A percentile compares a stretch with the other conserved stretches of the same genome.
phyloP scores from a whole-genome alignment of 2,888 invertebrate genomes.

The Melinaea marsaeus region DNA sequence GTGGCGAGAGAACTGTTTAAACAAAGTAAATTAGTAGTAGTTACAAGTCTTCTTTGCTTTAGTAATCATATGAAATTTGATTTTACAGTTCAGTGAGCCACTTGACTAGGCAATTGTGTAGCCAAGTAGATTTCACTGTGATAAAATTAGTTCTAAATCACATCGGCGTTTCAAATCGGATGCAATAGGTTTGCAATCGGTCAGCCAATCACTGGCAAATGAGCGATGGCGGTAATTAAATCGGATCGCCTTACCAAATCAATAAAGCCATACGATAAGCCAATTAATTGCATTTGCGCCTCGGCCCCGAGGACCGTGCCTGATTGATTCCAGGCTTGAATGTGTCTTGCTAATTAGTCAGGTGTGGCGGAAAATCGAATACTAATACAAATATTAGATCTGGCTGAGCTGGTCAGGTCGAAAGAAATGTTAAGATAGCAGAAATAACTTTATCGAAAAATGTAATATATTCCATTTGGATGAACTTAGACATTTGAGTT shows the following conservation, averaged over 20 bases:
- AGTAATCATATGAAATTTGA: too few relatives aligned
- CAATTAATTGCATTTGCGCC: slow-evolving; percentile 72
- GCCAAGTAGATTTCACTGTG: background rate
- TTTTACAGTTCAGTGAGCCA: too few relatives aligned
- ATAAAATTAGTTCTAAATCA: slow-evolving; percentile 18
- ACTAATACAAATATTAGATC: slow-evolving; percentile 6
- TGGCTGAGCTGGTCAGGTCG: background rate
- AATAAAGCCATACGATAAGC: slow-evolving; percentile 72
- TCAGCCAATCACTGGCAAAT: slow-evolving; percentile 69
- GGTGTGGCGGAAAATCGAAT: slow-evolving; percentile 16
- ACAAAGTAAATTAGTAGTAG: background rate
- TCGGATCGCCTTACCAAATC: slow-evolving; percentile 75
- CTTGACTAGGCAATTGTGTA: too few relatives aligned
- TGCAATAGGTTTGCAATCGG: slow-evolving; percentile 21
- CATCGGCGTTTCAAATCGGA: slow-evolving; percentile 22
- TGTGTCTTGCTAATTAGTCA: slow-evolving; percentile 30
- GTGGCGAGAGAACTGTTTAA: slow-evolving; percentile 16
- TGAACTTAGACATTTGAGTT: background rate
- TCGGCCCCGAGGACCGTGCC: slow-evolving; percentile 52
- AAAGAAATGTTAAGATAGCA: too few relatives aligned
- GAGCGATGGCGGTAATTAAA: slow-evolving; percentile 74
- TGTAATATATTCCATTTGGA: too few relatives aligned
- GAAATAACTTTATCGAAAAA: too few relatives aligned
- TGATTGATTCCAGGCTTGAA: slow-evolving; percentile 36
- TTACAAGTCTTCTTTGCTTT: too few relatives aligned